Evolutionary conservation across 2,797 vertebrate genomes (phyloP), one percentile per base, ranked within the genome.

Genomic region (Xenopus petersii): DNA sequence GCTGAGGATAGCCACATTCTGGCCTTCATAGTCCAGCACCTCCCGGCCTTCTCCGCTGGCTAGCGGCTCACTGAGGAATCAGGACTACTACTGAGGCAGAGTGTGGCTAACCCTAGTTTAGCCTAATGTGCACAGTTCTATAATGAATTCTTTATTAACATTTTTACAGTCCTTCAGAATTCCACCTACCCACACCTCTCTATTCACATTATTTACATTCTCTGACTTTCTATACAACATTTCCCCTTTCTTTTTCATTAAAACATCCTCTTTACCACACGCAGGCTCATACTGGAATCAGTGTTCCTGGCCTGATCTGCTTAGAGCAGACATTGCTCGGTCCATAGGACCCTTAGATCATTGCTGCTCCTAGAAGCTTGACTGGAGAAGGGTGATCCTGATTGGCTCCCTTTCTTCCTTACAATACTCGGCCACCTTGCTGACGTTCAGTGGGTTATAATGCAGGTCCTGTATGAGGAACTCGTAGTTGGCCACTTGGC

Each of bases 311-410:
- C 21, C 13, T 0, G 58, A 48, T 62, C 63, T 46, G 17, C 8
- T 26, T 26, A 36, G n/a, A 48, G n/a, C 30, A 42, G 15, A 7
- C 24, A 36, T 36, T 0, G 21, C 33, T 36, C 30, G 15, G 61
- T 36, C 30, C 61, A 60, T 9, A 15, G 8, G 10, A 12, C 17
- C 21, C 59, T 12, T 61, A 10, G 11, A 42, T 10, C 26, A 30
- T 30, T 4, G 26, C 4, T 11, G 26, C 17, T 24, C 21, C 36
- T 48, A 89, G 76, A 89, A 89, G 72, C 88, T 89, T 49, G 88
- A 88, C 68, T 87, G 87, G 11, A 88, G 75, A 24, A 89, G 80
- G 0, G 88, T 89, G 73, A 89, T 85, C 2, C 86, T 75, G 77
- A 88, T 80, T 33, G 88, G 88, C 80, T 80, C 62, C 21, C 36